phyloP scores from a whole-genome alignment of 1,140 invertebrate genomes.

The Ips typographus region DNA sequence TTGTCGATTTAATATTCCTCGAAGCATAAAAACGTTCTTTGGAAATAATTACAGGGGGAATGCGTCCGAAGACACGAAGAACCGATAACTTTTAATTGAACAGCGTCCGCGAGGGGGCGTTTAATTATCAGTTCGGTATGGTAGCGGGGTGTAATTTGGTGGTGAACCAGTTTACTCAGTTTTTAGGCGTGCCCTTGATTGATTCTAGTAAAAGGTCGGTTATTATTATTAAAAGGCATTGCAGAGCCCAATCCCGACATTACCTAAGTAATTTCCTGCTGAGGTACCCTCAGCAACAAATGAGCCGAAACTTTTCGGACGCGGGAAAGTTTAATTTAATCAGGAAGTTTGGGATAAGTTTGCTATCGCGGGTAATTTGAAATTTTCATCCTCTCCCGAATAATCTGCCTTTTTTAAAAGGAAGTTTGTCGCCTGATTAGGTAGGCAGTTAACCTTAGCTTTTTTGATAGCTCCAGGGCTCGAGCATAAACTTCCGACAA shows the following conservation, averaged over 20 bases:
- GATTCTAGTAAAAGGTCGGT: slow-evolving; percentile 7
- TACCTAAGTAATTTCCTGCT: slow-evolving; percentile 5
- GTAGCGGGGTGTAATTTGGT: slow-evolving; percentile 11
- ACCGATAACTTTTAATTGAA: slow-evolving; percentile 24
- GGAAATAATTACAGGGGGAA: slow-evolving; percentile 16
- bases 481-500: no score
- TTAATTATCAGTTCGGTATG: slow-evolving; percentile 17
- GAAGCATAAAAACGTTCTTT: no score
- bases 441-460: not conserved
- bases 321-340: slow-evolving; percentile 6
- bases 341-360: slow-evolving; percentile 1
- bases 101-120: slow-evolving; percentile 8
- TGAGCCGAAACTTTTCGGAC: slow-evolving; percentile 2
- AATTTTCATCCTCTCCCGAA: not conserved
- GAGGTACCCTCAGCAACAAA: slow-evolving; percentile 1
- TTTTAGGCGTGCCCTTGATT: slow-evolving; percentile 16
- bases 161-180: slow-evolving; percentile 16
- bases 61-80: slow-evolving; percentile 2
- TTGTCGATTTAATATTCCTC: no score
- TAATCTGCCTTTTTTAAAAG: not conserved
- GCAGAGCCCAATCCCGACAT: not conserved
- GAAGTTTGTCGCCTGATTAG: slow-evolving; percentile 3
- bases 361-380: not conserved
- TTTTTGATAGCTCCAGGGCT: no score
- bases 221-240: slow-evolving; percentile 6